Base-by-base conservation (phyloP, 2,797 vertebrate species). In the Megalops cyprinoides region DNA sequence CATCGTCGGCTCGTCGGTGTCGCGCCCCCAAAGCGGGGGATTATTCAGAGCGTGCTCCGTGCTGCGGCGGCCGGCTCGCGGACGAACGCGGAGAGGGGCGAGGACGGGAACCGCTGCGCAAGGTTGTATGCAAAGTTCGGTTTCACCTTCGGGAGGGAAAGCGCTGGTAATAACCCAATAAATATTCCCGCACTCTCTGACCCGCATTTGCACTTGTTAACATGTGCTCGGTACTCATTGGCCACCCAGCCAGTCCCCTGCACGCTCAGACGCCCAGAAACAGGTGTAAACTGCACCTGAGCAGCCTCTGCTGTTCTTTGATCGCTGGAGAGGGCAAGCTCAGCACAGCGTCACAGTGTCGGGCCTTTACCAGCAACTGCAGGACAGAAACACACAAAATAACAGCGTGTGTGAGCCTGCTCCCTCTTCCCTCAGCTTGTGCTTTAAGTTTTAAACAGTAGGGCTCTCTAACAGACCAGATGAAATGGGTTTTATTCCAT, bases 11-110 rank as follows among this genome's bases (percentile, higher is more conserved):
- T 87, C 85, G 88, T 90, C 87, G 83, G 81, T 79, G 73, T 74
- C 46, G 9, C 56, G 55, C 82, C 84, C 86, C 86, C 83, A 85
- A 88, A 87, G 88, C 81, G 74, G 77, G 79, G 82, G 86, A 91
- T 92, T 92, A 91, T 90, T 92, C 87, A 90, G 85, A 89, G 80
- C 79, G 86, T 73, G 76, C 77, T 86, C 87, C 49, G 83, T 82
- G 80, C 82, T 25, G 28, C 73, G 78, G 77, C 62, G 48, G 34
- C 25, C 8, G 71, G 81, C 67, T 48, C 39, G 53, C 25, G 56
- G 79, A 60, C 67, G 62, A 46, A 37, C 73, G n/a, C 31, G 25
- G 67, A 44, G 80, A 62, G 71, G 76, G 87, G 81, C 76, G 87
- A 62, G 74, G 78, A 82, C 74, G 79, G 20, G 46, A 23, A 46